These are phyloP conservation scores for Aphelenchoides fujianensis DNA, from an alignment of 1,140 invertebrate species.

Conservation along the genomic window DNA sequence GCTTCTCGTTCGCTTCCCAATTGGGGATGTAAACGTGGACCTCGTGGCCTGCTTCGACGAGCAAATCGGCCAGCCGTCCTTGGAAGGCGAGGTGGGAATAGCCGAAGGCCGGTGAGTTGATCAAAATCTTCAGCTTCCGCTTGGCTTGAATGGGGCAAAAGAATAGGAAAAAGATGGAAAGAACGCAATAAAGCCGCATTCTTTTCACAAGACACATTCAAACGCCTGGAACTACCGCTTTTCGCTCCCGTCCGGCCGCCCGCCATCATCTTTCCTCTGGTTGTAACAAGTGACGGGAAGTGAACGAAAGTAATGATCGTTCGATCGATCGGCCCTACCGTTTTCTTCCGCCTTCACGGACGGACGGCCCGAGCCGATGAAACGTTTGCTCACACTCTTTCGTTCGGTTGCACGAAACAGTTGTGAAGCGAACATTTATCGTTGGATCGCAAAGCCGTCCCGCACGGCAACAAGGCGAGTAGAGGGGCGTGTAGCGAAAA, in stretches of 20 bases:
- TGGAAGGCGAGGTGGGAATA: slow-evolving; percentile 37
- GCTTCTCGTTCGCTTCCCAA: slow-evolving; percentile 2
- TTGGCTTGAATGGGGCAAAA: no score
- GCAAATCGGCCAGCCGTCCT: slow-evolving; percentile 37
- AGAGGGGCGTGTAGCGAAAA: no score
- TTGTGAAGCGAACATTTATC: neutral
- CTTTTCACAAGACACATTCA: no score
- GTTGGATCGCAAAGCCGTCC: neutral
- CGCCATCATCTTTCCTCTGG: neutral
- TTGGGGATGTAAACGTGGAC: slow-evolving; percentile 21
- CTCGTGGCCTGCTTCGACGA: slow-evolving; percentile 46
- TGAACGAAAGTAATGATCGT: neutral
- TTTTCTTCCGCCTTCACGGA: no score
- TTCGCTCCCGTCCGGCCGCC: no score
- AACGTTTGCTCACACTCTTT: neutral
- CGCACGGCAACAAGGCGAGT: no score
- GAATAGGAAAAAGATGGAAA: no score
- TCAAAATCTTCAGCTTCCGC: slow-evolving; percentile 28
- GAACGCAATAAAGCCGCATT: no score
- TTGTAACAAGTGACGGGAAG: no score
- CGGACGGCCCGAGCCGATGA: no score
- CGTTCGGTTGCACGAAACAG: neutral
- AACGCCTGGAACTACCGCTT: no score
- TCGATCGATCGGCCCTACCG: no score
- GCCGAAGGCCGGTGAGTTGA: slow-evolving; percentile 31